Base-by-base conservation (phyloP, 64 coral and sea anemone species). In the Orbicella faveolata region DNA sequence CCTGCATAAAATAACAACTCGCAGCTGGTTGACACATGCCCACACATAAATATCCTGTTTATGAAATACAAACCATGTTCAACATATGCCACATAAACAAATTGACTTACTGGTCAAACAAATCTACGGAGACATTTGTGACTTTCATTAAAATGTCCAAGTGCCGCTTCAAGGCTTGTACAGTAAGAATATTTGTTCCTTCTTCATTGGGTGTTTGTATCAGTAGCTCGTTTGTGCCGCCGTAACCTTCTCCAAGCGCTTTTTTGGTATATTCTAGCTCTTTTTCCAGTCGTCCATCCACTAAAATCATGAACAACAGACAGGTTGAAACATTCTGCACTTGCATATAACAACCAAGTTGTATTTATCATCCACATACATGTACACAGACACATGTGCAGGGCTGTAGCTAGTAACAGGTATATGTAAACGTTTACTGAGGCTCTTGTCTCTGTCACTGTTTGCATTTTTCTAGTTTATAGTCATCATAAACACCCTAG, bases 191-290 rank as follows among this genome's bases (percentile, higher is more conserved):
- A 52, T 95, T 99, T 0, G 78, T 93, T 87, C 96, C 96, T 89
- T 95, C 79, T 36, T 62, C 70, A 37, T 95, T 95, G 4, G 96
- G 96, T 23, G 96, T 93, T 77, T 99, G 96, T 19, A 99, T 99
- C 4, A 99, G 79, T 1, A 99, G 48, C 6, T 99, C 94, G 25
- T 93, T 84, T 55, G 96, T 93, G 14, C 59, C 75, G 3, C 88
- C 91, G 62, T 80, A 83, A 5, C 81, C 95, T 30, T 99, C 90
- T 20, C 91, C 91, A 44, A 95, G 78, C 15, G 87, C 52, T 48
- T 35, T 79, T 62, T 81, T 92, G 11, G 96, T 81, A 23, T 99
- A 99, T 20, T 57, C 51, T 19, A 99, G 77, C 73, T 99, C 96
- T n/a, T 87, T 87, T 73, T 95, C 94, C 36, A 99, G 83, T 18